A percentile compares a stretch with the other conserved stretches of the same genome.
These are phyloP conservation scores for Meles meles DNA, from an alignment of 2,113 vertebrate species.

Conservation along the genomic window DNA sequence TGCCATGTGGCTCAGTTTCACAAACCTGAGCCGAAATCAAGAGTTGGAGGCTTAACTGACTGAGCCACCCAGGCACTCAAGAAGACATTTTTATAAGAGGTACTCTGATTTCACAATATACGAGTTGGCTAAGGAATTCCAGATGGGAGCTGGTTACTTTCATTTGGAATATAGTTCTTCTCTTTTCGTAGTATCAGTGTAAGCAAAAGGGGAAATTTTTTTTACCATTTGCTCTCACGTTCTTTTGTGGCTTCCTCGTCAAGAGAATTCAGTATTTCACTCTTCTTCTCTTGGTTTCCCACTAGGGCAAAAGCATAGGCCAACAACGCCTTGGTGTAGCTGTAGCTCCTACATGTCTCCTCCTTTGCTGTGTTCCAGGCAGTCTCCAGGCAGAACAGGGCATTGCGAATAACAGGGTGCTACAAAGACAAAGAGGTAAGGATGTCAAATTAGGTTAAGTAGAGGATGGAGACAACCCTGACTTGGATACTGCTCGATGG, in stretches of 20 bases:
- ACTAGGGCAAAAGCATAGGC: constrained; percentile 73
- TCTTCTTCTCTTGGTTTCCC: constrained; percentile 63
- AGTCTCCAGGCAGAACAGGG: constrained; percentile 69
- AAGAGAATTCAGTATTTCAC: constrained; percentile 67
- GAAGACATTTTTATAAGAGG: background rate
- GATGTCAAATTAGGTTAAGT: background rate
- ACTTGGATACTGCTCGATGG: background rate
- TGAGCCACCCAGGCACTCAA: background rate
- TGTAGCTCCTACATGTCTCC: background rate
- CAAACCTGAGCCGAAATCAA: background rate
- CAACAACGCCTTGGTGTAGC: constrained; percentile 75
- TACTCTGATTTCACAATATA: background rate
- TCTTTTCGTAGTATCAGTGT: background rate
- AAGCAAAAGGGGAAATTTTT: background rate
- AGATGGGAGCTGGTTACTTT: background rate
- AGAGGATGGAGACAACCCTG: background rate
- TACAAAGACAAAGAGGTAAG: constrained; percentile 4
- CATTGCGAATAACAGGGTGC: constrained; percentile 70
- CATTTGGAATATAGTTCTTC: background rate
- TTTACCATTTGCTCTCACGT: background rate
- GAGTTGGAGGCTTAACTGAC: background rate
- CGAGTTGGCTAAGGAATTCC: background rate
- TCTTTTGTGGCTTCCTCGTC: constrained; percentile 53
- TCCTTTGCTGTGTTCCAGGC: background rate
- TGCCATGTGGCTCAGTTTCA: background rate